Conservation (phyloP, 2,797 vertebrate genomes). For the Liparis tanakae region DNA sequence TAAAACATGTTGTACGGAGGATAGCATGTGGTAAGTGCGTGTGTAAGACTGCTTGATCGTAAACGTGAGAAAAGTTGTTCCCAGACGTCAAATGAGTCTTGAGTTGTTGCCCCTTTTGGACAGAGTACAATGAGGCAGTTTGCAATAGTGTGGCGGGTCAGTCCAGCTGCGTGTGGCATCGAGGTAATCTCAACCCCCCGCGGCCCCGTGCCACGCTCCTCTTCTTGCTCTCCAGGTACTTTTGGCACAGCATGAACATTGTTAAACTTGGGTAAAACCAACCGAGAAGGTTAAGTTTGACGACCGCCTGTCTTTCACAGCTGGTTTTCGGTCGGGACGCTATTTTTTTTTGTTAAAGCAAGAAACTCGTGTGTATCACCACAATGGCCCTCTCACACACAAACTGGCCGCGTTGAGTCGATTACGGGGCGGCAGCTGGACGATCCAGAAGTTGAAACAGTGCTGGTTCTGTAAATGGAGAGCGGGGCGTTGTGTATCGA, state of each 20-base stretch:
- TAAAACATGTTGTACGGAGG: slow-evolving; percentile 47
- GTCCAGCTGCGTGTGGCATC: slow-evolving; percentile 72
- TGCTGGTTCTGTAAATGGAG: slow-evolving; percentile 42
- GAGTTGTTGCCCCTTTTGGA: slow-evolving; percentile 63
- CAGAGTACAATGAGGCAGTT: slow-evolving; percentile 74
- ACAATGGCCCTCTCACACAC: slow-evolving; percentile 70
- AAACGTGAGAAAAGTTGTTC: slow-evolving; percentile 59
- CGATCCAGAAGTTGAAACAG: slow-evolving; percentile 59
- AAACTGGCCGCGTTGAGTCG: slow-evolving; percentile 69
- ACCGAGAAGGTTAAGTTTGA: slow-evolving; percentile 34
- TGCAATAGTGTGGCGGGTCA: slow-evolving; percentile 71
- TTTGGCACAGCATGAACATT: slow-evolving; percentile 59
- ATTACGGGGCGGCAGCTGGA: slow-evolving; percentile 72
- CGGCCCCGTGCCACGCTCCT: slow-evolving; percentile 15
- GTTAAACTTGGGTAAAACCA: slow-evolving; percentile 53
- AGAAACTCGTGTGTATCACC: slow-evolving; percentile 68
- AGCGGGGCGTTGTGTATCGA: slow-evolving; percentile 43
- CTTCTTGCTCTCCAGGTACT: slow-evolving; percentile 46
- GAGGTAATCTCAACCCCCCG: slow-evolving; percentile 44
- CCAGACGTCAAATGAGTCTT: slow-evolving; percentile 47
- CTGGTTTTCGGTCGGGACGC: slow-evolving; percentile 63
- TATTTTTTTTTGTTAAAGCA: slow-evolving; percentile 44
- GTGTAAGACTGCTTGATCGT: slow-evolving; percentile 61
- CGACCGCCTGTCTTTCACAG: slow-evolving; percentile 68
- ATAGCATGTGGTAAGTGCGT: slow-evolving; percentile 70